Evolutionary conservation across 2,113 vertebrate species (phyloP).

Genomic region (Psilopsiagon aurifrons): DNA sequence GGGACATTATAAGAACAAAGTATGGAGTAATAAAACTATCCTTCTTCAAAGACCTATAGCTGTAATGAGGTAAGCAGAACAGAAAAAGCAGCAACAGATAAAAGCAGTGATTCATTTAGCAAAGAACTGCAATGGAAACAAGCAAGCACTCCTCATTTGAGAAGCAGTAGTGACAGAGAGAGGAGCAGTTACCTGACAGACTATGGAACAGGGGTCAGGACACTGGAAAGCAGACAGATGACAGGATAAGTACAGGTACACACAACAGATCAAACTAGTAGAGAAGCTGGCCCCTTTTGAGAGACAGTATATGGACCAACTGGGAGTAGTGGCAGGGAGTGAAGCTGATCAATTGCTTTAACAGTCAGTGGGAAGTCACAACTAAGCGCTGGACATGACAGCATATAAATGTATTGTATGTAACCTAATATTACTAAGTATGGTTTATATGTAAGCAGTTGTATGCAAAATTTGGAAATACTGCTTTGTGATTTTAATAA

Average conservation of each 20-base stretch:
- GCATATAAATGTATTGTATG: constrained; percentile 27
- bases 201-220: not conserved
- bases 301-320: not conserved
- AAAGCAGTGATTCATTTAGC: not conserved
- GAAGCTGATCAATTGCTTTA: not conserved
- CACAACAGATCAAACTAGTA: not conserved
- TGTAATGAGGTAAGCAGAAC: not conserved
- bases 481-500: constrained; percentile 32
- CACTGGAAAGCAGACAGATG: not conserved
- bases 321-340: not conserved
- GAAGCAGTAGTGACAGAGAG: not conserved
- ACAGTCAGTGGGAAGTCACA: not conserved
- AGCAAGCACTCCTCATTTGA: not conserved
- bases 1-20: not conserved
- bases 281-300: not conserved
- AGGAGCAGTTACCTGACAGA: not conserved
- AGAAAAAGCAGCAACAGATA: not conserved
- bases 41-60: not conserved
- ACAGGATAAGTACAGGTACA: not conserved
- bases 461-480: constrained; percentile 42
- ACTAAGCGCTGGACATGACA: constrained; percentile 8
- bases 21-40: not conserved
- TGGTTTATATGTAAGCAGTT: constrained; percentile 38
- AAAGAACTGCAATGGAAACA: not conserved
- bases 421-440: constrained; percentile 13